A percentile compares a stretch with the other conserved stretches of the same genome.
Conservation (phyloP, 2,797 vertebrate species). For the Margarornis squamiger region DNA sequence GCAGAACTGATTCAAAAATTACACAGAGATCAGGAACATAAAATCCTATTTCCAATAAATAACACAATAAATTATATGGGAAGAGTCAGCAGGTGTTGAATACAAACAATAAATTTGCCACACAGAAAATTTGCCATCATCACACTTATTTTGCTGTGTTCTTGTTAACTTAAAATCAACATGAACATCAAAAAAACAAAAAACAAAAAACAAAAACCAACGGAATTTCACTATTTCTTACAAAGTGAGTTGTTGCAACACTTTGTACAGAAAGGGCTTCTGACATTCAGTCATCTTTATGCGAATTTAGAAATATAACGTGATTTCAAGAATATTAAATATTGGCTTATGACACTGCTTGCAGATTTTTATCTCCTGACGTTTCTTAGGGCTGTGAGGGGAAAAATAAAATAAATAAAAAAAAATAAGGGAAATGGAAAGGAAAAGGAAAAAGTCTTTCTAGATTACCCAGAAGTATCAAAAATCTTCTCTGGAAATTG, state of each 20-base stretch:
- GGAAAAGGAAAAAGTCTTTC: not conserved
- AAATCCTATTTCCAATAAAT: not conserved
- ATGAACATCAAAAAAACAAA: not conserved
- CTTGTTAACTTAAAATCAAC: not conserved
- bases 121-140: not conserved
- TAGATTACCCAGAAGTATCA: not conserved
- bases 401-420: no score
- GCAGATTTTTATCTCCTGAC: not conserved
- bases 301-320: not conserved
- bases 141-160: not conserved
- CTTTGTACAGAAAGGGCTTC: not conserved
- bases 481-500: not conserved
- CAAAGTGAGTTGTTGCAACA: not conserved
- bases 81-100: not conserved
- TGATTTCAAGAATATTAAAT: not conserved
- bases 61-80: not conserved
- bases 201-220: not conserved
- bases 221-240: not conserved
- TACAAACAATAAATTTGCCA: not conserved
- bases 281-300: not conserved
- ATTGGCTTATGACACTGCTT: not conserved
- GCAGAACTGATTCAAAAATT: not conserved
- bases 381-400: not conserved
- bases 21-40: not conserved
- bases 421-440: not conserved